These are phyloP conservation scores for Chymomyza costata DNA, from an alignment of 1,140 invertebrate genomes.

Conservation along the genomic window DNA sequence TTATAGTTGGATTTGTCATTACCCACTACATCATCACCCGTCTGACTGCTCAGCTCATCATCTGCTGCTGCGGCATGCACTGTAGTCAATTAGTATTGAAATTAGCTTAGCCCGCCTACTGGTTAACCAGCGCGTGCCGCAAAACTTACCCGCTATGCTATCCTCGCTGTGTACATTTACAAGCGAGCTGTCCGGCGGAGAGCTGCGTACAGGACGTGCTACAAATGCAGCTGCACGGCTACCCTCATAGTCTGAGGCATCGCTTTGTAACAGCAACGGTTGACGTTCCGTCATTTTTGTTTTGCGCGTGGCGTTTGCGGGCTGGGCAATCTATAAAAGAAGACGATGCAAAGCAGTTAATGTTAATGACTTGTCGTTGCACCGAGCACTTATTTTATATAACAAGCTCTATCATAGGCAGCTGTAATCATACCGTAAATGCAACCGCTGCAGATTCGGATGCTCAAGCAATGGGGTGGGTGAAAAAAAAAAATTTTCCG, in stretches of 20 bases:
- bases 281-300: slow-evolving; percentile 76
- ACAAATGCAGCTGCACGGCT: slow-evolving; percentile 34
- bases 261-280: slow-evolving; percentile 69
- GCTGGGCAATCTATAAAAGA: slow-evolving; percentile 33
- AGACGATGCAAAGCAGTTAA: slow-evolving; percentile 2
- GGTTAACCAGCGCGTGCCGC: neutral
- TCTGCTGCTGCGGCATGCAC: slow-evolving; percentile 59
- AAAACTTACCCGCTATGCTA: slow-evolving; percentile 59
- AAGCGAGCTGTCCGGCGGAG: slow-evolving; percentile 74
- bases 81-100: slow-evolving; percentile 16
- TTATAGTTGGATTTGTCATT: slow-evolving; percentile 76
- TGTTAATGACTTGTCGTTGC: slow-evolving; percentile 1
- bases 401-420: slow-evolving; percentile 25
- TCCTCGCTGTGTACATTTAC: slow-evolving; percentile 73
- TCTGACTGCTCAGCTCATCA: slow-evolving; percentile 36
- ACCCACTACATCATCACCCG: slow-evolving; percentile 16
- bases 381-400: neutral
- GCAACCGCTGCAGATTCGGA: slow-evolving; percentile 19
- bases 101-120: too few relatives aligned
- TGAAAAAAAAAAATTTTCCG: slow-evolving; percentile 49
- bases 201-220: slow-evolving; percentile 57
- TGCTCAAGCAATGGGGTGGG: too few relatives aligned
- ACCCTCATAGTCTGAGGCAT: slow-evolving; percentile 49
- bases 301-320: slow-evolving; percentile 47
- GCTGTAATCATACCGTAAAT: slow-evolving; percentile 41